Conservation (phyloP, 2,113 vertebrate species). For the Antigone vipio region DNA sequence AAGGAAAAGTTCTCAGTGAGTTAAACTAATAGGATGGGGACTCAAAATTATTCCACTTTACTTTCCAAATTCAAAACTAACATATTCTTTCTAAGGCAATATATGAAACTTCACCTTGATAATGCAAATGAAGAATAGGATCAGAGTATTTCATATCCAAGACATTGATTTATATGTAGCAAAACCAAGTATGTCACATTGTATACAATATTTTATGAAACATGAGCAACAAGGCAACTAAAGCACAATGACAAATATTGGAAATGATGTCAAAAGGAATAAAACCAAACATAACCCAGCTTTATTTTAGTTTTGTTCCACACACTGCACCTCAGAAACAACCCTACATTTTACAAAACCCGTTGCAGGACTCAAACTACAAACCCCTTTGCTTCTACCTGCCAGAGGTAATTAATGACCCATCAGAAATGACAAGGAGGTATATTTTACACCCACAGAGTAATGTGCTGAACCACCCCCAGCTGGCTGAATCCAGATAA, state of each 20-base stretch:
- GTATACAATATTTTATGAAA: background rate
- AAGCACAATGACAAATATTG: background rate
- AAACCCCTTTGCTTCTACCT: background rate
- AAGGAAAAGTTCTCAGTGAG: too few species aligned
- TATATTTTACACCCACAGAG: conserved; percentile 22
- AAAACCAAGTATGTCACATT: background rate
- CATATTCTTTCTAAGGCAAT: background rate
- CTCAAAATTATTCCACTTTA: background rate
- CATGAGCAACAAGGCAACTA: background rate
- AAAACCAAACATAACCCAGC: background rate
- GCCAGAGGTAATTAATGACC: conserved; percentile 16
- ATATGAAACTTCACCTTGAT: background rate
- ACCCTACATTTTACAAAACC: background rate
- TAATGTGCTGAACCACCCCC: conserved; percentile 10
- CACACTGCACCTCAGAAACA: background rate
- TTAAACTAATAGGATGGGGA: too few species aligned
- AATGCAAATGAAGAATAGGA: background rate
- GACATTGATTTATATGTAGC: background rate
- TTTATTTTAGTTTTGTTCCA: background rate
- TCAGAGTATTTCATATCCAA: background rate
- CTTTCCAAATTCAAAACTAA: background rate
- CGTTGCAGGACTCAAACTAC: conserved; percentile 11
- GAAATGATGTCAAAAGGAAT: background rate
- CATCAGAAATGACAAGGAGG: background rate
- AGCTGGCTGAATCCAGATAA: conserved; percentile 26